phyloP scores from a whole-genome alignment of 2,113 vertebrate genomes.

The Erythrocercus mccallii region DNA sequence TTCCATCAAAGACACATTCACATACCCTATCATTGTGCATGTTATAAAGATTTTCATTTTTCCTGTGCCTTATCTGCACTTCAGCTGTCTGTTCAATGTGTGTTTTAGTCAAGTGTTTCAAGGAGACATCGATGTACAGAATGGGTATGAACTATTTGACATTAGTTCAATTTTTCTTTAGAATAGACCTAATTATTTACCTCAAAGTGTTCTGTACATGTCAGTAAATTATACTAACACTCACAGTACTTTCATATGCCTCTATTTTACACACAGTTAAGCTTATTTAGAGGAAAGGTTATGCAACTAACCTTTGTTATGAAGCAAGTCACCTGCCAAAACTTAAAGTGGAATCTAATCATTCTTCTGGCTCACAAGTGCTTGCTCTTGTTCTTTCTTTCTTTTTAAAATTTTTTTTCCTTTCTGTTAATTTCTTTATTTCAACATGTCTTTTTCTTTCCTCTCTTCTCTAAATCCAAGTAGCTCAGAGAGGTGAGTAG shows the following conservation, averaged over 20 bases:
- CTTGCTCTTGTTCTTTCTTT: neutral
- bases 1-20: neutral
- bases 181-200: neutral
- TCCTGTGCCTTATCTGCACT: neutral
- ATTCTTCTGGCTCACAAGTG: neutral
- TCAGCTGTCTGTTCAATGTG: neutral
- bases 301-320: neutral
- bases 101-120: neutral
- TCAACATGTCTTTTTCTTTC: neutral
- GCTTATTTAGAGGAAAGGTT: neutral
- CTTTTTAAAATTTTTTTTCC: neutral
- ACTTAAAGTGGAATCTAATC: neutral
- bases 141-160: neutral
- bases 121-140: neutral
- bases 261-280: neutral
- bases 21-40: neutral
- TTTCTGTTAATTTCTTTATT: neutral
- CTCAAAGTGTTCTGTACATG: neutral
- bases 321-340: neutral
- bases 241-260: neutral
- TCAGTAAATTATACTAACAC: neutral
- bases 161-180: neutral
- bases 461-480: neutral
- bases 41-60: neutral
- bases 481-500: neutral